Base-by-base conservation (phyloP, 1,140 invertebrate species). In the Nomia melanderi region DNA sequence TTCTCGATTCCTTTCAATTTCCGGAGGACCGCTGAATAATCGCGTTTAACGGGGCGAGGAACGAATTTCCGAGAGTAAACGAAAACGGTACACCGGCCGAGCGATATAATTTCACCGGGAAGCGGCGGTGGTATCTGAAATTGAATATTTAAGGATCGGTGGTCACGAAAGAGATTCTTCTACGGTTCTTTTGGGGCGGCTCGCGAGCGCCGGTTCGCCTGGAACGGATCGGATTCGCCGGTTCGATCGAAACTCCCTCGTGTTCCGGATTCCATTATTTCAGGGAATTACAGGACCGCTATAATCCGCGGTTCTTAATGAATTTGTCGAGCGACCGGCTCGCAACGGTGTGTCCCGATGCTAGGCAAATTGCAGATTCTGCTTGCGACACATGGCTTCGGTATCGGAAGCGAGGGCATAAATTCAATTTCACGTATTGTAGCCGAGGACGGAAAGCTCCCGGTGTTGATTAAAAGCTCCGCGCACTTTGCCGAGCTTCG, bases 241-340 rank as follows among this genome's bases (percentile, higher is more conserved):
- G 59, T 60, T 25, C 59, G 2, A 36, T 60, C n/a, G 14, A n/a
- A 14, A n/a, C 12, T 60, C 9, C 31, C 7, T n/a, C 31, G 29
- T 9, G n/a, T 8, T 17, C 2, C 14, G 31, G n/a, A 8, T 5
- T 57, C 33, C 33, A 36, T 60, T 60, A 60, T 39, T 60, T 60
- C n/a, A 0, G 8, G 25, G n/a, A 39, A 60, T 60, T 39, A 39
- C 59, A 39, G 20, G n/a, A 20, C n/a, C 33, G 1, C 20, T n/a
- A 1, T 23, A 39, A 60, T 60, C n/a, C 4, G 20, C 11, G 59
- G 33, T 31, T 60, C 59, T 60, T 60, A 60, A 60, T 60, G 33
- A 39, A 31, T 60, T 60, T 60, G 29, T 14, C 59, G 59, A 39
- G 33, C 14, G 36, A 60, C n/a, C n/a, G n/a, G 23, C n/a, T 9